phyloP scores from a whole-genome alignment of 1,140 invertebrate species.

The Trichonephila clavata region DNA sequence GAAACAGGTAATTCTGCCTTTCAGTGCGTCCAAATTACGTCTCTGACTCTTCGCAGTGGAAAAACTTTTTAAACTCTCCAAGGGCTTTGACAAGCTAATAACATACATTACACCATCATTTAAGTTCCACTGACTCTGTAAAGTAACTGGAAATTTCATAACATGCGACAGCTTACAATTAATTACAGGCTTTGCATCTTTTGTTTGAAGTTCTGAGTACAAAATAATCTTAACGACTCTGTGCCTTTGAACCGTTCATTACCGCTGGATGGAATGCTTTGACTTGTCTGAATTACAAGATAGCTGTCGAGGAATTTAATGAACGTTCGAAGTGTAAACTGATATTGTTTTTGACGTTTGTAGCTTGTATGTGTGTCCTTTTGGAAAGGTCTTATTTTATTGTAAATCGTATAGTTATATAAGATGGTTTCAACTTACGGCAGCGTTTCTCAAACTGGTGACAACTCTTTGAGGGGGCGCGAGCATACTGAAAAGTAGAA shows the following conservation, averaged over 20 bases:
- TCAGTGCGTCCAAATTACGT: too few relatives aligned
- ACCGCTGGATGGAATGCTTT: background rate
- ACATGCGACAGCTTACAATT: background rate
- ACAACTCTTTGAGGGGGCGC: too few relatives aligned
- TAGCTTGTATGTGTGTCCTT: too few relatives aligned
- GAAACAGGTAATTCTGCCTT: too few relatives aligned
- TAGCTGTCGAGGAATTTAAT: background rate
- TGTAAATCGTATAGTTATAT: too few relatives aligned
- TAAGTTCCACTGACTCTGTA: background rate
- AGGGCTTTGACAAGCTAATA: background rate
- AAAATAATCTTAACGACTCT: conserved; percentile 1
- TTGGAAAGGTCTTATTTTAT: too few relatives aligned
- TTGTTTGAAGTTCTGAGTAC: background rate
- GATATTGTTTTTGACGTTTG: background rate
- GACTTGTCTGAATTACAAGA: background rate
- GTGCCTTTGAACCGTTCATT: background rate
- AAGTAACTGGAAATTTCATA: background rate
- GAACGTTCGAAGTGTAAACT: background rate
- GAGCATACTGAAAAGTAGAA: too few relatives aligned
- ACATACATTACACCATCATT: background rate
- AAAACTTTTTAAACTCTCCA: too few relatives aligned
- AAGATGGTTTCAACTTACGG: too few relatives aligned
- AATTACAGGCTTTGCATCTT: background rate
- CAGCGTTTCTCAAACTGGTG: too few relatives aligned
- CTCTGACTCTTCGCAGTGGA: too few relatives aligned